Evolutionary conservation across 2,113 vertebrate genomes (phyloP), one percentile per base, ranked within the genome.

Genomic region (Chaetura pelagica): DNA sequence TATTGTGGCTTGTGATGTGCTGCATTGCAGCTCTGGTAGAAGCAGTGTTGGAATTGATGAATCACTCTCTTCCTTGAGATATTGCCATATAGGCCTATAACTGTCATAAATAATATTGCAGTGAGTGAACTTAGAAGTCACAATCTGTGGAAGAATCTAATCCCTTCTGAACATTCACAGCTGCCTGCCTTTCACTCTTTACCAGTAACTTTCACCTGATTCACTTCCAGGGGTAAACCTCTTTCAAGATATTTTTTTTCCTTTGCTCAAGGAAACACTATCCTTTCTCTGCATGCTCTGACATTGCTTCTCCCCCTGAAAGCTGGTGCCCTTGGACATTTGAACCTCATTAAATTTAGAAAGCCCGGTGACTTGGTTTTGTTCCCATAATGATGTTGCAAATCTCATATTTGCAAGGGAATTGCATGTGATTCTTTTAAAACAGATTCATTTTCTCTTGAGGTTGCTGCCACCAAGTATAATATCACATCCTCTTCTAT

Each of bases 301-400:
- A 96, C 95, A 94, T 97, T 96, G 96, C 91, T 79, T 84, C 94
- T 96, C 89, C 87, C 89, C 61, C 91, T 93, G 95, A 89, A 97
- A 94, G 95, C 84, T 87, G 35, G 74, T 97, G 96, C 89, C 96
- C 96, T 96, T 97, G 96, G 94, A 97, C 93, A 97, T 93, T 79
- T 96, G 91, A 97, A 97, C 95, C 91, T 93, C 94, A 93, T 96
- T 97, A 96, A 97, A 96, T 96, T 97, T 96, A 97, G 94, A 96
- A 96, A 96, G 74, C 84, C 84, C 5, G 3, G 64, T 84, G 88
- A 66, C 87, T 95, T 96, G 89, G 80, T 54, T 87, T 94, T 91
- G 81, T 95, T 96, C 96, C 93, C 93, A 61, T 58, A 95, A 81
- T 89, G 89, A 96, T 93, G 87, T 62, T 94, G 91, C 95, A 96